These are phyloP conservation scores for Rhinichthys osculus DNA, from an alignment of 2,797 vertebrate species.

Conservation along the genomic window DNA sequence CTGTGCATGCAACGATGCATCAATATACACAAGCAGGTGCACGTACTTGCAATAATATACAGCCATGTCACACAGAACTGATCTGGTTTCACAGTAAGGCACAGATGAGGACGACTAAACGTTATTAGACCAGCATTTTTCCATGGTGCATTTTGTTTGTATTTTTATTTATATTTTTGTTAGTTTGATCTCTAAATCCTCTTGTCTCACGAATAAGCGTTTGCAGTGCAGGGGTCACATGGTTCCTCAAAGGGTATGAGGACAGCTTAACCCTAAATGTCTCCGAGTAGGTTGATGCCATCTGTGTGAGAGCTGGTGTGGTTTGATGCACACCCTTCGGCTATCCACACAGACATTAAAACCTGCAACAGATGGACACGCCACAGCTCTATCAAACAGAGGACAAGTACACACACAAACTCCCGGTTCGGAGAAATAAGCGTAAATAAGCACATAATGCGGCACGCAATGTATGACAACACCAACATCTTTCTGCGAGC, in stretches of 20 bases:
- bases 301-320: conserved; percentile 37
- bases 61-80: background rate
- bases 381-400: conserved; percentile 29
- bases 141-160: background rate
- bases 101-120: background rate
- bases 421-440: background rate
- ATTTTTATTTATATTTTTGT: background rate
- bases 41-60: background rate
- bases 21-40: background rate
- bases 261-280: conserved; percentile 51
- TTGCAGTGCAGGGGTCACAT: background rate
- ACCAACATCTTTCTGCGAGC: background rate
- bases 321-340: conserved; percentile 1
- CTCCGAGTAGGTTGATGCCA: conserved; percentile 22
- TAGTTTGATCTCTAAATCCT: conserved; percentile 34
- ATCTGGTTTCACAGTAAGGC: background rate
- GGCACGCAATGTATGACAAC: background rate
- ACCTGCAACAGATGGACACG: conserved; percentile 45
- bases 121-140: background rate
- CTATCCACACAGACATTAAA: conserved; percentile 29
- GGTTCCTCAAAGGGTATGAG: background rate
- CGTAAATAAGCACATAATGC: conserved; percentile 3
- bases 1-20: background rate
- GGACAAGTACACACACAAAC: conserved; percentile 15
- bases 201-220: background rate